These are phyloP conservation scores for Beaufortia kweichowensis DNA, from an alignment of 2,113 vertebrate species.

Conservation along the genomic window DNA sequence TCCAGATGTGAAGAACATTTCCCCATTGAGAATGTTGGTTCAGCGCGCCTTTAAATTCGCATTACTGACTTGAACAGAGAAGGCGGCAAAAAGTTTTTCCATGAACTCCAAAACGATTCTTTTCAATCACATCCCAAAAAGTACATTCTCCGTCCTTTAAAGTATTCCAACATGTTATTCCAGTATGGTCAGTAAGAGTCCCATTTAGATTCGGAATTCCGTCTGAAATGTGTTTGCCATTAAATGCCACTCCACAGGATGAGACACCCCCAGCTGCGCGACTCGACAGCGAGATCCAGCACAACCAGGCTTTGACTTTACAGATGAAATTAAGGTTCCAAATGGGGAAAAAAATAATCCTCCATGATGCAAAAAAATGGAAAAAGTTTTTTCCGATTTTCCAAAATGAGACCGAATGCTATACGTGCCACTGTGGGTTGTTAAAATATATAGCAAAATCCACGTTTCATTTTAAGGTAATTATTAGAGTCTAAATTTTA, in stretches of 20 bases:
- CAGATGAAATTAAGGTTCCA: neutral
- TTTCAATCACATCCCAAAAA: neutral
- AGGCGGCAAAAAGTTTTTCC: neutral
- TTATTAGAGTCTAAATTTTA: neutral
- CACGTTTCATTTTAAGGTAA: neutral
- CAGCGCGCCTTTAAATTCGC: constrained; percentile 1
- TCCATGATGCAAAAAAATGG: constrained; percentile 2
- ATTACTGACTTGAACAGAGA: neutral
- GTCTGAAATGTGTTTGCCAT: constrained; percentile 86
- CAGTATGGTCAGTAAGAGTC: constrained; percentile 63
- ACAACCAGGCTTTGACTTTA: constrained; percentile 39
- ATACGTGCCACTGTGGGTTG: neutral
- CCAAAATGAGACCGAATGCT: neutral
- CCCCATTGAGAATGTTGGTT: constrained; percentile 21
- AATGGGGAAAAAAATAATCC: constrained; percentile 27
- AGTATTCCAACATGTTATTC: constrained; percentile 56
- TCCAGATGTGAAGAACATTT: constrained; percentile 27
- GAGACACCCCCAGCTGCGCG: constrained; percentile 76
- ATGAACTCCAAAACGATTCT: neutral
- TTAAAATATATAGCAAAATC: neutral
- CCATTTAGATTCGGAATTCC: constrained; percentile 68
- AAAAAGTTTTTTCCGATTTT: neutral
- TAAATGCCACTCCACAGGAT: constrained; percentile 68
- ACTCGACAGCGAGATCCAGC: constrained; percentile 57
- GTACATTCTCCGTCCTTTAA: neutral